Evolutionary conservation across 2,113 vertebrate genomes (phyloP).

Genomic region (Narcine bancroftii): DNA sequence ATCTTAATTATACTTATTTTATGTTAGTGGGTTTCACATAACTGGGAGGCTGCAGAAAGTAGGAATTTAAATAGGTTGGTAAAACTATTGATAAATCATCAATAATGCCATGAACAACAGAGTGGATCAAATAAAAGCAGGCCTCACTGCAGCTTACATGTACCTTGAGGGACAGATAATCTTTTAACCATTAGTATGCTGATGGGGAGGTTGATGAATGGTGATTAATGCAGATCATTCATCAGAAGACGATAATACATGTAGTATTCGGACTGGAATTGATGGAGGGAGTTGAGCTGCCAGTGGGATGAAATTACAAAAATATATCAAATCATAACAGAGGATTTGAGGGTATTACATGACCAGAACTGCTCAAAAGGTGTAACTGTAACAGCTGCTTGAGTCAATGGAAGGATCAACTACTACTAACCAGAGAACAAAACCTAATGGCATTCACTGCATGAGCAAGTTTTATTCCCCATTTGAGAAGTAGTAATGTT

Average conservation of each 20-base stretch:
- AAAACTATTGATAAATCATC: not conserved
- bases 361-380: not conserved
- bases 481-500: not conserved
- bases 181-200: not conserved
- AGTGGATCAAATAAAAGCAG: not conserved
- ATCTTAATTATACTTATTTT: too few relatives aligned
- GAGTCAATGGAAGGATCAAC: not conserved
- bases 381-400: not conserved
- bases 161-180: not conserved
- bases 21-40: too few relatives aligned
- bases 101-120: not conserved
- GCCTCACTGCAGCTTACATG: not conserved
- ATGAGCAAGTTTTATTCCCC: not conserved
- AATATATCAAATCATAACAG: not conserved
- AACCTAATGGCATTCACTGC: not conserved
- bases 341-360: not conserved
- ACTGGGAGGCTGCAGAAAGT: too few relatives aligned
- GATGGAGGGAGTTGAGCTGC: not conserved
- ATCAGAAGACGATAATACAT: not conserved
- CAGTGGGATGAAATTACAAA: not conserved
- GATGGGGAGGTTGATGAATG: not conserved
- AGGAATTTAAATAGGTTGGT: not conserved
- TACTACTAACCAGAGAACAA: not conserved
- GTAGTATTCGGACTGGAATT: not conserved
- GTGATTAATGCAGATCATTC: not conserved